These are phyloP conservation scores for Ophiodon elongatus DNA, from an alignment of 2,113 vertebrate species.

Conservation along the genomic window DNA sequence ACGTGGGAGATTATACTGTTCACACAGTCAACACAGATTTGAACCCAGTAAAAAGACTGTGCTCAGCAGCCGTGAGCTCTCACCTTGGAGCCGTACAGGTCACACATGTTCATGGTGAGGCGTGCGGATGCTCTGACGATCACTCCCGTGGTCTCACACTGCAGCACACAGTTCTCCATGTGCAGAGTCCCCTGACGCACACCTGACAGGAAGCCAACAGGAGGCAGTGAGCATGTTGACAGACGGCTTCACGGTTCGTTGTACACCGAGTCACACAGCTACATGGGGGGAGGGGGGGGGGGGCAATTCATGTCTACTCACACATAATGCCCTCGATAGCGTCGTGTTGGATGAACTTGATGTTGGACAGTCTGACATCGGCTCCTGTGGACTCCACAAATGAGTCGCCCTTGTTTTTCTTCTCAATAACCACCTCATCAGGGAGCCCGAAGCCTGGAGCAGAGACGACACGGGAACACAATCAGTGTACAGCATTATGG, in stretches of 20 bases:
- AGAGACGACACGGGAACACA: conserved; percentile 4
- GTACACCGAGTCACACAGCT: not conserved
- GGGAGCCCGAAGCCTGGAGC: conserved; percentile 91
- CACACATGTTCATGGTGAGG: conserved; percentile 93
- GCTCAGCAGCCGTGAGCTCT: not conserved
- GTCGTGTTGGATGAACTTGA: conserved; percentile 94
- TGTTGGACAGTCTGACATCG: conserved; percentile 87
- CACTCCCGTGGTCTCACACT: conserved; percentile 95
- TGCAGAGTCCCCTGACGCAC: conserved; percentile 89
- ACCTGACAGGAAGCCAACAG: conserved; percentile 77
- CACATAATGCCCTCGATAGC: conserved; percentile 95
- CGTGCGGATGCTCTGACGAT: conserved; percentile 90
- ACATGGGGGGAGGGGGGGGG: too few relatives aligned
- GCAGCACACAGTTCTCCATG: conserved; percentile 95
- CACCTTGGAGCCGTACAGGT: conserved; percentile 97
- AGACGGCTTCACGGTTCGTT: not conserved
- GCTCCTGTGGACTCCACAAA: conserved; percentile 92
- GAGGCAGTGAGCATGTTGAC: not conserved
- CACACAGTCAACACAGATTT: not conserved
- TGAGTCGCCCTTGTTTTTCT: conserved; percentile 89
- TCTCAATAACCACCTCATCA: conserved; percentile 96
- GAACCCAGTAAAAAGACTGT: not conserved
- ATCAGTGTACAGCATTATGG: not conserved
- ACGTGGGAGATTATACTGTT: too few relatives aligned
- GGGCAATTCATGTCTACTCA: conserved; percentile 85